phyloP scores from a whole-genome alignment of 2,113 vertebrate genomes.

The Chionis minor region DNA sequence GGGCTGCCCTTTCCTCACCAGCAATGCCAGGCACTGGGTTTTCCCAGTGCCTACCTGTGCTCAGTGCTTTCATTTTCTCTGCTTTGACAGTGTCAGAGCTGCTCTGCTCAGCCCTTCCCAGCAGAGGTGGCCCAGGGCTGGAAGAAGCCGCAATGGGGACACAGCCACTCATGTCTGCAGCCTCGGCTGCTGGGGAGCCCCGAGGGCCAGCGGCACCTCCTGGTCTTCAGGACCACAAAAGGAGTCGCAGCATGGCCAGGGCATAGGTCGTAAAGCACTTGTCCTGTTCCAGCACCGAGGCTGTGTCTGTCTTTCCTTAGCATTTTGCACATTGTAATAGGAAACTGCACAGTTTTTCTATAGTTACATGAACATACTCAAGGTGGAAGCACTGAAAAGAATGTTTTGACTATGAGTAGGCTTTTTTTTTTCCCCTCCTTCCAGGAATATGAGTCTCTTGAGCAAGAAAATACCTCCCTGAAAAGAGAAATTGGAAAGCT shows the following conservation, averaged over 20 bases:
- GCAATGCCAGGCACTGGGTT: not conserved
- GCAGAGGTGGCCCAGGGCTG: not conserved
- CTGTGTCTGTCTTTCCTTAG: not conserved
- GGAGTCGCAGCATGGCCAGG: fast-evolving
- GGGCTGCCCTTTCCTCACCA: not conserved
- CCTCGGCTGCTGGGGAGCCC: not conserved
- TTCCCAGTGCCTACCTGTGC: not conserved
- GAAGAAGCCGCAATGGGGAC: not conserved
- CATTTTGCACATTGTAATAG: not conserved
- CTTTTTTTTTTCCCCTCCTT: not conserved
- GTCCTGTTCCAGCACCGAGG: not conserved
- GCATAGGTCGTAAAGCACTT: fast-evolving
- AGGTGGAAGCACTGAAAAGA: conserved; percentile 27
- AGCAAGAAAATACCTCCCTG: conserved; percentile 87
- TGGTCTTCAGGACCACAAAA: not conserved
- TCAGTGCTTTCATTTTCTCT: not conserved
- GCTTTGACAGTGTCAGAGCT: not conserved
- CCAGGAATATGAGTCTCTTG: conserved; percentile 89
- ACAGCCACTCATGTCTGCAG: not conserved
- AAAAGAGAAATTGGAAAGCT: conserved; percentile 89
- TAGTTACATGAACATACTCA: not conserved
- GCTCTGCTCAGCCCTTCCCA: not conserved
- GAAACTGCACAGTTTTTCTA: not conserved
- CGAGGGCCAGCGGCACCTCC: not conserved
- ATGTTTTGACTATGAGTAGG: not conserved